Evolutionary conservation across 2,888 invertebrate species (phyloP).

Genomic region (Aporophyla nigra): DNA sequence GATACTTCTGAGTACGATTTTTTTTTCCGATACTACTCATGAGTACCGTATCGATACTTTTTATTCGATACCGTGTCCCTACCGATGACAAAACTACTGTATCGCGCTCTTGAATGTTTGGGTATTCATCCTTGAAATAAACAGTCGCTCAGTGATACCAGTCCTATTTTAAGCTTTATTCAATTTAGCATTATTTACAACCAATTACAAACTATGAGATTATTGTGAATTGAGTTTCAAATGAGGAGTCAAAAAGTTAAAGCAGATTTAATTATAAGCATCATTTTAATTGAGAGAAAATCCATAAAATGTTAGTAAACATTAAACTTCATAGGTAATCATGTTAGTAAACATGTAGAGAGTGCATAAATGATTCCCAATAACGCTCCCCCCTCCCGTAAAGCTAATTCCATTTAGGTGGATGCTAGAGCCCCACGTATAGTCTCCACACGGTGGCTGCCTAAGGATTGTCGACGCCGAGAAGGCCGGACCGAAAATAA

Average conservation of each 20-base stretch:
- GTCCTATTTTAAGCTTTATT: slow-evolving; percentile 9
- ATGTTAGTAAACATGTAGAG: neutral
- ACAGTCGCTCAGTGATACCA: slow-evolving; percentile 36
- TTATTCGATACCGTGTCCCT: no score
- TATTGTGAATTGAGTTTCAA: neutral
- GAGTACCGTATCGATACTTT: no score
- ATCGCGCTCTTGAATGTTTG: slow-evolving; percentile 26
- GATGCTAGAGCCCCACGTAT: no score
- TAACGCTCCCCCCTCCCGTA: no score
- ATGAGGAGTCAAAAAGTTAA: neutral
- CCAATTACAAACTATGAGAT: neutral
- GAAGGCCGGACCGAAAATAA: no score
- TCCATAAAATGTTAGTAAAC: neutral
- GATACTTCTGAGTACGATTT: no score
- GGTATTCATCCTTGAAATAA: slow-evolving; percentile 31
- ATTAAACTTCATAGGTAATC: neutral
- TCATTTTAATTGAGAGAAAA: neutral
- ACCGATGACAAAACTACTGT: neutral
- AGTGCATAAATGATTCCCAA: neutral
- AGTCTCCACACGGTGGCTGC: no score
- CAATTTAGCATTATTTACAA: neutral
- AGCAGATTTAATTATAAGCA: neutral
- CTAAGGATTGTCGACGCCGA: no score
- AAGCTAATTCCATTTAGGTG: no score
- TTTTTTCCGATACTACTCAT: no score